Evolutionary conservation across 2,797 vertebrate species (phyloP), one percentile per base, ranked within the genome.

Genomic region (Mycteria americana): DNA sequence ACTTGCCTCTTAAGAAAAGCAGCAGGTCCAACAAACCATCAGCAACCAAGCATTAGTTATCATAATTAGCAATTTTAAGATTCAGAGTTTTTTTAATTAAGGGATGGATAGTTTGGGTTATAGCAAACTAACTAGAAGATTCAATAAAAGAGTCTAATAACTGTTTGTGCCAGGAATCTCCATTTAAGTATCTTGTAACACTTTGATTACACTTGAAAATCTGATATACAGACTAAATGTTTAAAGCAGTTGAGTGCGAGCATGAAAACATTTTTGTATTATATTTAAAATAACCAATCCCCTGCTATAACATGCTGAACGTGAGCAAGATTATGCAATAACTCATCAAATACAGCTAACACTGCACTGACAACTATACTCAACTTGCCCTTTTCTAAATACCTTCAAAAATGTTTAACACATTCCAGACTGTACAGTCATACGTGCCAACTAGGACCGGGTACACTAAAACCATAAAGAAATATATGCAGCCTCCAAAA

Each of bases 401-500:
- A 77, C 30, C n/a, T 94, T 78, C 19, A 51, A 25, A 93, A 85
- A 87, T 39, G 30, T 91, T 95, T 82, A 89, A 87, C 59, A 50
- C 75, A 89, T 93, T 93, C 75, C 75, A 85, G 75, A 57, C 86
- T 72, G 24, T 53, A 82, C 60, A 93, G 50, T 89, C 87, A 72
- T 23, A 45, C 46, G 59, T 54, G 68, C 85, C 75, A 95, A 50
- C 33, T 57, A 94, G 3, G 39, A 83, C 50, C 33, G 25, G n/a
- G 30, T 92, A 78, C n/a, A 59, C 54, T 45, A 54, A 70, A 85
- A 50, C 59, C 46, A 13, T 67, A 79, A 85, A 82, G 48, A 93
- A 96, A 91, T 63, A 79, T 4, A 85, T n/a, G 25, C 75, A 96
- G 62, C 53, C 75, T 91, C 56, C 86, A 85, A 97, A 97, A 95